Evolutionary conservation across 2,113 vertebrate species (phyloP), one percentile per base, ranked within the genome.

Genomic region (Anser cygnoides): DNA sequence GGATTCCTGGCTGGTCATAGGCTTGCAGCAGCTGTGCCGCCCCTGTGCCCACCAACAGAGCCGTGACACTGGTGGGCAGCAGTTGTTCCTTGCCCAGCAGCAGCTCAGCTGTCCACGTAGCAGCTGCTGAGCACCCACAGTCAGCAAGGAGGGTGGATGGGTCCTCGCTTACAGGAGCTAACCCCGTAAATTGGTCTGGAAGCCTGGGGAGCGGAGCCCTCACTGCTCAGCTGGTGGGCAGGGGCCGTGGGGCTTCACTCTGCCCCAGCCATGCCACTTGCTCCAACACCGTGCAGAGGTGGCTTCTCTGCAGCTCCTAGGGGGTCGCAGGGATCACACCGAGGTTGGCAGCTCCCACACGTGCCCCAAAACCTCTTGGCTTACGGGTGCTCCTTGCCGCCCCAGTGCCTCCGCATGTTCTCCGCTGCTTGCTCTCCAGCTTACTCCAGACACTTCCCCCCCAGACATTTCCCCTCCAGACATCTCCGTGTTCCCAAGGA

Each of bases 201-300:
- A 57, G 41, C 41, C 12, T 28, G 28, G 31, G 29, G 12, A 67
- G 39, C 21, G 37, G 66, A 90, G 55, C 65, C 20, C 10, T 37
- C 10, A 29, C n/a, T 57, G 41, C 46, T 39, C 18, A 1, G 50
- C 18, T 11, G 31, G 33, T 9, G n/a, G 65, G 31, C 61, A 78
- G 65, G 61, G 13, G 4, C 50, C 7, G 35, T 0, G 0, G 61
- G 7, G 26, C 31, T 6, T 43, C 37, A 26, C 3, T 9, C 22
- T 3, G 4, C 11, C 11, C 11, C 46, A 31, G 15, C 0, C 0
- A 31, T n/a, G 25, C n/a, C 1, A 3, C 71, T 46, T 41, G 22
- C n/a, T 70, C 87, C 44, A 46, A 46, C 44, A 19, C 44, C 3
- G 9, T 46, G 44, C 39, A 39, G 44, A 46, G 19, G 44, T 20